Evolutionary conservation across 2,113 vertebrate genomes (phyloP).

Genomic region (Mohoua ochrocephala): DNA sequence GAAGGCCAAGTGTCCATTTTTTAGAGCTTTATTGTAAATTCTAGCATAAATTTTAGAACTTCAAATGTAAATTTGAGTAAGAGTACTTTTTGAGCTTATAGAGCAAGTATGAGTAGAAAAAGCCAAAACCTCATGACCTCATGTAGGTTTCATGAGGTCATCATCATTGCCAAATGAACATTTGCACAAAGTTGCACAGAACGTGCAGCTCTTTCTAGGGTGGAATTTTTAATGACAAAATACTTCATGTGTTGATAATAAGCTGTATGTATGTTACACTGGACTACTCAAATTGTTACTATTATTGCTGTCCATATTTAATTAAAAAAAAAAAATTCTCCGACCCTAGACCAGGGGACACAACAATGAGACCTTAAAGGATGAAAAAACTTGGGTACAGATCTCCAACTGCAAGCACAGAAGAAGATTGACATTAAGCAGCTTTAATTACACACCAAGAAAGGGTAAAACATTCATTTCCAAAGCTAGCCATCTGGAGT

Average conservation of each 20-base stretch:
- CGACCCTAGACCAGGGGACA: neutral
- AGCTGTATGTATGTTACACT: neutral
- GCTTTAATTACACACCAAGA: neutral
- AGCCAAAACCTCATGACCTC: no score
- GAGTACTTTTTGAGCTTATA: neutral
- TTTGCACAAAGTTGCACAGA: neutral
- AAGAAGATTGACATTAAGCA: neutral
- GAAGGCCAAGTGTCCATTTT: neutral
- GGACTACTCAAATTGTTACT: neutral
- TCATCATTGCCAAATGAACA: neutral
- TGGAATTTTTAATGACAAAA: neutral
- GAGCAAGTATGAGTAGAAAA: neutral
- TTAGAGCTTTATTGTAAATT: neutral
- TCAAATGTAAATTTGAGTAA: neutral
- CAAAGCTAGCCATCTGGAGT: neutral
- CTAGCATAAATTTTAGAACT: neutral
- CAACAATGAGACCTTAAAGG: neutral
- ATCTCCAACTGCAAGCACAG: neutral
- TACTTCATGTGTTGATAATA: neutral
- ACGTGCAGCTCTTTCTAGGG: neutral
- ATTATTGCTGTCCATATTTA: neutral
- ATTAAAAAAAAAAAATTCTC: neutral
- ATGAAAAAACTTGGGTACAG: neutral
- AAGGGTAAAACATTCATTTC: neutral
- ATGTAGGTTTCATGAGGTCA: neutral